Evolutionary conservation across 2,888 invertebrate species (phyloP).

Genomic region (Clivina fossor): DNA sequence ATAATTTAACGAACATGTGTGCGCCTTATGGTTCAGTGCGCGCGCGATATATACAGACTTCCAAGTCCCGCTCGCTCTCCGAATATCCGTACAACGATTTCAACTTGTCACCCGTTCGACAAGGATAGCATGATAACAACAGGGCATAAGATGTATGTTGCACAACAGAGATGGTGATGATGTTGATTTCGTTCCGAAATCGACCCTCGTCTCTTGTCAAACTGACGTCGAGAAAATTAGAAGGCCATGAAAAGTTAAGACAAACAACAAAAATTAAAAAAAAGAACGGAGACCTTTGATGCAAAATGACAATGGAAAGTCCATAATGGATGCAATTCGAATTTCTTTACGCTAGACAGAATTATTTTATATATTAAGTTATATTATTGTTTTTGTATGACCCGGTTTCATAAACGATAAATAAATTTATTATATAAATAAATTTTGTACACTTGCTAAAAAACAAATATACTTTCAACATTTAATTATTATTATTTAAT

Average conservation of each 20-base stretch:
- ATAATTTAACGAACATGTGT: constrained; percentile 32
- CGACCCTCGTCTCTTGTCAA: constrained; percentile 30
- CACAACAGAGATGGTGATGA: constrained; percentile 10
- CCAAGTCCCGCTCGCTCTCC: too few relatives aligned
- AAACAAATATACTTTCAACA: too few relatives aligned
- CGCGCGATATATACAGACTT: too few relatives aligned
- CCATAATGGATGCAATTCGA: constrained; percentile 16
- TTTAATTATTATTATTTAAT: too few relatives aligned
- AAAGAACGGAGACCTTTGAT: too few relatives aligned
- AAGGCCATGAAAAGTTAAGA: constrained; percentile 22
- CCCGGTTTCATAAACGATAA: too few relatives aligned
- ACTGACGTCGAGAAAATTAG: constrained; percentile 27
- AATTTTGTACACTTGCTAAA: too few relatives aligned
- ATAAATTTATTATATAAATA: too few relatives aligned
- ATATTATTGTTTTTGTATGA: too few relatives aligned
- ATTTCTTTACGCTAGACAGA: not conserved
- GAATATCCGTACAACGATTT: constrained; percentile 16
- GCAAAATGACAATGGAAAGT: constrained; percentile 22
- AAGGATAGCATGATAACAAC: not conserved
- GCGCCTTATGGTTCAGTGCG: constrained; percentile 32
- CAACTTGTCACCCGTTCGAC: constrained; percentile 7
- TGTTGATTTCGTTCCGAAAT: not conserved
- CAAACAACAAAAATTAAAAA: too few relatives aligned
- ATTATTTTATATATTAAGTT: constrained; percentile 12
- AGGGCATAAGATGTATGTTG: not conserved